Evolutionary conservation across 92 coral and sea anemone species (phyloP).

Genomic region (Isaurus tuberculatus): DNA sequence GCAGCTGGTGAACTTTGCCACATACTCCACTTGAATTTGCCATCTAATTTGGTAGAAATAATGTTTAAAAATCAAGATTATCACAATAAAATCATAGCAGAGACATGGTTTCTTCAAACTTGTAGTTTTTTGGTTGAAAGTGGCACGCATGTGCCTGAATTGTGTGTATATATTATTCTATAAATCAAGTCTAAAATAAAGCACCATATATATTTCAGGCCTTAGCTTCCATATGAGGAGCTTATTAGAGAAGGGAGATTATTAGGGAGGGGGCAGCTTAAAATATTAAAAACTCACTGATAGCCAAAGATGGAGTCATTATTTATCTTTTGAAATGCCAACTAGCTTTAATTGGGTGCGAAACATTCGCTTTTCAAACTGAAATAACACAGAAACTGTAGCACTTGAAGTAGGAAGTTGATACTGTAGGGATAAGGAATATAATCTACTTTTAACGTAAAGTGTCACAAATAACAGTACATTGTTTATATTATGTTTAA

Average conservation of each 20-base stretch:
- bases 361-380: background rate
- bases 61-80: constrained; percentile 6
- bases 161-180: constrained; percentile 3
- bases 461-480: background rate
- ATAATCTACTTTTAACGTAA: background rate
- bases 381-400: background rate
- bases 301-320: background rate
- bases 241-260: background rate
- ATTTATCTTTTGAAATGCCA: background rate
- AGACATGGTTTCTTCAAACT: constrained; percentile 19
- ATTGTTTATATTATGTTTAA: background rate
- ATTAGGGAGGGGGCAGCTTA: background rate
- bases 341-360: background rate
- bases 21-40: background rate
- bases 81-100: constrained; percentile 7
- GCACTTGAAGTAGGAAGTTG: background rate
- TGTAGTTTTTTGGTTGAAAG: constrained; percentile 23
- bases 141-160: background rate
- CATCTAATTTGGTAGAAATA: constrained; percentile 10
- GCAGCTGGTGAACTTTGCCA: background rate
- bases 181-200: background rate
- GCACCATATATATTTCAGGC: background rate
- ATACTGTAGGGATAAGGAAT: background rate
- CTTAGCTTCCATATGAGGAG: background rate
- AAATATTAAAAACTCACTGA: background rate